These are phyloP conservation scores for Drosophila meridionalis DNA, from an alignment of 2,888 invertebrate genomes.

Conservation along the genomic window DNA sequence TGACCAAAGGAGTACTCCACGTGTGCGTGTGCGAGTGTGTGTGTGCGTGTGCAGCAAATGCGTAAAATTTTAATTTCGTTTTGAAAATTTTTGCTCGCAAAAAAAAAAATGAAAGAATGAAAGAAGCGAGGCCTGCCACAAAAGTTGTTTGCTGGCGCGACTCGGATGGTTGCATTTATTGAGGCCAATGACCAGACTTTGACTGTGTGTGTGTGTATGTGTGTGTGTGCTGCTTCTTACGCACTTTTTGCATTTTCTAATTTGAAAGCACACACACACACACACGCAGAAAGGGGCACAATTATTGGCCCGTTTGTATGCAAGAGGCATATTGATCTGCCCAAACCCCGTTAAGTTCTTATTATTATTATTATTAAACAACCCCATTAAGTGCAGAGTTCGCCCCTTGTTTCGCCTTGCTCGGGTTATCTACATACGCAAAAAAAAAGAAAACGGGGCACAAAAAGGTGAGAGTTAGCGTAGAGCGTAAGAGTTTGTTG, in stretches of 20 bases:
- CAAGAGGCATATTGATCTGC: slow-evolving; percentile 70
- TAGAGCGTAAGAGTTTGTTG: not conserved
- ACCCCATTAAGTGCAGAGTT: slow-evolving; percentile 67
- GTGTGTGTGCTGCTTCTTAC: slow-evolving; percentile 65
- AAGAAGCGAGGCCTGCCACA: slow-evolving; percentile 49
- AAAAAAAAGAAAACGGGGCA: slow-evolving; percentile 11
- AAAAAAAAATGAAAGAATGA: slow-evolving; percentile 45
- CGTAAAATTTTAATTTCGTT: slow-evolving; percentile 82
- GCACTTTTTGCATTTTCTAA: slow-evolving; percentile 78
- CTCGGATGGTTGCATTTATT: slow-evolving; percentile 72
- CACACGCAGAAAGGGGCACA: slow-evolving; percentile 28
- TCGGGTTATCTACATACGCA: slow-evolving; percentile 58
- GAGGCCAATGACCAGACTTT: slow-evolving; percentile 75
- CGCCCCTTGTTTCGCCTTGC: slow-evolving; percentile 19
- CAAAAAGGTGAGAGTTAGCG: slow-evolving; percentile 5
- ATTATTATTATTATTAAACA: slow-evolving; percentile 78
- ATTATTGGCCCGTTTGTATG: slow-evolving; percentile 68
- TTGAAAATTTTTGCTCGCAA: slow-evolving; percentile 73
- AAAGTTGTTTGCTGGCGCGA: slow-evolving; percentile 71
- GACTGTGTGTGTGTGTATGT: slow-evolving; percentile 1
- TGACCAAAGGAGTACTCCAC: slow-evolving; percentile 74
- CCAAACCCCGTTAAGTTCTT: slow-evolving; percentile 62
- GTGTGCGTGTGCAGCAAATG: slow-evolving; percentile 63
- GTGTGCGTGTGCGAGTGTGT: slow-evolving; percentile 14
- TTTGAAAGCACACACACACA: slow-evolving; percentile 60